Evolutionary conservation across 2,888 invertebrate genomes (phyloP).

Genomic region (Conchocele bisecta): DNA sequence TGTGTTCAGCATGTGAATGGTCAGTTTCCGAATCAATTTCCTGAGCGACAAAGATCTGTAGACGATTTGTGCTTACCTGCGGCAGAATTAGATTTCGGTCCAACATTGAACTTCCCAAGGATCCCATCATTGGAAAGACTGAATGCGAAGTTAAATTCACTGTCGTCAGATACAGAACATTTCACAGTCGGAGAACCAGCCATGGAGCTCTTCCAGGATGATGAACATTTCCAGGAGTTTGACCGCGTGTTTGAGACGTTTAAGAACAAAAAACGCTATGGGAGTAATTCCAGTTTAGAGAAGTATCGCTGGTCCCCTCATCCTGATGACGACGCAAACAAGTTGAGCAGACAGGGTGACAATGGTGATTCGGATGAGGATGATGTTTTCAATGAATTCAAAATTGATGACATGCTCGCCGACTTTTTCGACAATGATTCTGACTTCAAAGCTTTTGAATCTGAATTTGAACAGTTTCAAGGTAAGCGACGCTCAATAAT

Average conservation of each 20-base stretch:
- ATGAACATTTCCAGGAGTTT: slow-evolving; percentile 78
- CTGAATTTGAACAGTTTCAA: slow-evolving; percentile 75
- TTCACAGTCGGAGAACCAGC: slow-evolving; percentile 38
- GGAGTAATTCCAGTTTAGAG: slow-evolving; percentile 62
- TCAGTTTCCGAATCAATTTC: not conserved
- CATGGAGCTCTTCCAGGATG: slow-evolving; percentile 77
- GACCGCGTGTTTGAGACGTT: slow-evolving; percentile 77
- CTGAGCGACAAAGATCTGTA: not conserved
- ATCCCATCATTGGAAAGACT: slow-evolving; percentile 5
- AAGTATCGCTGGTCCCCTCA: slow-evolving; percentile 60
- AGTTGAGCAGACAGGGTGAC: slow-evolving; percentile 5
- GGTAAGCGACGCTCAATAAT: slow-evolving; percentile 67
- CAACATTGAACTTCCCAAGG: not conserved
- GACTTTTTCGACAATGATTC: slow-evolving; percentile 78
- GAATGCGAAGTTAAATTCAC: too few species aligned
- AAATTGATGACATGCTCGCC: slow-evolving; percentile 68
- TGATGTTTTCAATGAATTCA: slow-evolving; percentile 48
- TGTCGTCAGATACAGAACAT: too few species aligned
- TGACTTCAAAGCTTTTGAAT: slow-evolving; percentile 75
- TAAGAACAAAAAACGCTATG: slow-evolving; percentile 65
- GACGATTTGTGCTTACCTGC: not conserved
- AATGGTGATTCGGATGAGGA: slow-evolving; percentile 43
- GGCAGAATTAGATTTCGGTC: not conserved
- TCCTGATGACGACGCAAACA: slow-evolving; percentile 34
- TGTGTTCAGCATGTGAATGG: too few species aligned